Evolutionary conservation across 2,888 invertebrate genomes (phyloP).

Genomic region (Pterobdella sp.): DNA sequence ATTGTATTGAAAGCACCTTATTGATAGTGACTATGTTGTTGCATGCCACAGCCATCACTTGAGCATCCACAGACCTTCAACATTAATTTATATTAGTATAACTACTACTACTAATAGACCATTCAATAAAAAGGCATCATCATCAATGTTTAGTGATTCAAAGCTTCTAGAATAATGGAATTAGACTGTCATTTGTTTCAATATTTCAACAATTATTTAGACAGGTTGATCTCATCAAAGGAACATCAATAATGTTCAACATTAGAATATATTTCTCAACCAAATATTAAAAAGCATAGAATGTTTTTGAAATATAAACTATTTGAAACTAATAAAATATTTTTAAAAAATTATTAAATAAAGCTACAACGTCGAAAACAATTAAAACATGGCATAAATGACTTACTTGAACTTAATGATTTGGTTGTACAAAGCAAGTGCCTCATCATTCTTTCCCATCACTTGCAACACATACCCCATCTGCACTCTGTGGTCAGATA

Average conservation of each 20-base stretch:
- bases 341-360: not conserved
- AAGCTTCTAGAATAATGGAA: not conserved
- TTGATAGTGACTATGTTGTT: slow-evolving; percentile 89
- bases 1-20: slow-evolving; percentile 52
- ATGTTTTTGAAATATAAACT: no score
- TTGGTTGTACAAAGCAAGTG: slow-evolving; percentile 70
- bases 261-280: no score
- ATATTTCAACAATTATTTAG: not conserved
- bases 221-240: not conserved
- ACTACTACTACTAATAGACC: slow-evolving; percentile 9
- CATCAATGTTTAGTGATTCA: not conserved
- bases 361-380: no score
- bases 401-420: slow-evolving; percentile 69
- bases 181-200: not conserved
- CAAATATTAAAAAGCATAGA: no score
- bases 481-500: slow-evolving; percentile 77
- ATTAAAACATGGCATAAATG: no score
- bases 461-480: slow-evolving; percentile 79
- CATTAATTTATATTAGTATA: slow-evolving; percentile 14
- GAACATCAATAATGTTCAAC: not conserved
- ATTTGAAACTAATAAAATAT: no score
- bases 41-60: slow-evolving; percentile 79
- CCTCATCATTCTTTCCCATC: slow-evolving; percentile 76
- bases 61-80: slow-evolving; percentile 69
- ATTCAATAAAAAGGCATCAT: not conserved